These are phyloP conservation scores for Zeus faber DNA, from an alignment of 2,113 vertebrate species.

Conservation along the genomic window DNA sequence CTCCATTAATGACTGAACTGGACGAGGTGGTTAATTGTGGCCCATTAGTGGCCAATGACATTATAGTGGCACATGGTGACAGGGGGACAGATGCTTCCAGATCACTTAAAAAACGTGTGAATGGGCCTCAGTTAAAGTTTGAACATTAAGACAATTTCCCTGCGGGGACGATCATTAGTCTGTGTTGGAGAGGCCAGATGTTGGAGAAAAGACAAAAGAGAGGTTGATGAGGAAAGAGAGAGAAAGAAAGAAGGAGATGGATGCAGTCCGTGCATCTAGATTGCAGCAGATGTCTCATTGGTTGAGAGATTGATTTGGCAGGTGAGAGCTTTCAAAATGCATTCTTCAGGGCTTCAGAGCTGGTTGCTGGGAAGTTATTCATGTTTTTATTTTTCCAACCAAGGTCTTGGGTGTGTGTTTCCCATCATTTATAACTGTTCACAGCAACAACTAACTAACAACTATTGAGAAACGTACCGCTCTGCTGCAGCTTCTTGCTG, in stretches of 20 bases:
- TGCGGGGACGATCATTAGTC: slow-evolving; percentile 28
- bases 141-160: slow-evolving; percentile 22
- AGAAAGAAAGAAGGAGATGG: neutral
- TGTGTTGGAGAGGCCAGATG: slow-evolving; percentile 43
- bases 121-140: slow-evolving; percentile 39
- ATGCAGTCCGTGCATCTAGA: slow-evolving; percentile 26
- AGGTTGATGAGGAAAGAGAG: slow-evolving; percentile 14
- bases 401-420: no score
- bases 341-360: slow-evolving; percentile 51
- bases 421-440: no score
- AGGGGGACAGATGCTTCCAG: slow-evolving; percentile 41
- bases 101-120: slow-evolving; percentile 14
- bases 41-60: slow-evolving; percentile 28
- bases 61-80: slow-evolving; percentile 22
- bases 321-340: slow-evolving; percentile 37
- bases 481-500: no score
- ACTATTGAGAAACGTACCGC: no score
- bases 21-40: slow-evolving; percentile 32
- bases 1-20: slow-evolving; percentile 27
- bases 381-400: no score
- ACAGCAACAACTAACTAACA: no score
- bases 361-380: slow-evolving; percentile 45
- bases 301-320: slow-evolving; percentile 43
- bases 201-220: slow-evolving; percentile 29
- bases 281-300: slow-evolving; percentile 45